Percentiles rank a stretch among this genome's conserved stretches.
Evolutionary conservation across 1,140 invertebrate species (phyloP).

Genomic region (Drosophila rufa): DNA sequence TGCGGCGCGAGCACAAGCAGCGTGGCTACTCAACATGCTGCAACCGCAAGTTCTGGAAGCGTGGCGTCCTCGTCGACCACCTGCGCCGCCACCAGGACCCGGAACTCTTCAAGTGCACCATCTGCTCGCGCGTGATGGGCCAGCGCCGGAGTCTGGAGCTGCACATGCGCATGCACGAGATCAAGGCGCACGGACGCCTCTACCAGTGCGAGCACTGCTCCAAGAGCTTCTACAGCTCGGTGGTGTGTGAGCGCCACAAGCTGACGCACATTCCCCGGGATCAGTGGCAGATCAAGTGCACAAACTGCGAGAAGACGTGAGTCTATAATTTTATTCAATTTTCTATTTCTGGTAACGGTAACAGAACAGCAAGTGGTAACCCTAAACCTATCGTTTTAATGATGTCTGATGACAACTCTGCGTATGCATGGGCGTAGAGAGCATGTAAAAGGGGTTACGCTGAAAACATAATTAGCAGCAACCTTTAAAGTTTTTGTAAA

Average conservation of each 20-base stretch:
- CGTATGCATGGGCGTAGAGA: background rate
- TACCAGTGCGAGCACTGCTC: constrained; percentile 69
- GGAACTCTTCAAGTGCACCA: constrained; percentile 66
- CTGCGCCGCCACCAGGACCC: constrained; percentile 66
- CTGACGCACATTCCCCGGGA: constrained; percentile 72
- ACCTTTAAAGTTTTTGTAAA: background rate
- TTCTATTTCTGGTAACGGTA: background rate
- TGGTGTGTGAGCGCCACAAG: constrained; percentile 69
- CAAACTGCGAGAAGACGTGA: constrained; percentile 64
- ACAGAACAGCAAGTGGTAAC: background rate
- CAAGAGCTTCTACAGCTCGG: constrained; percentile 65
- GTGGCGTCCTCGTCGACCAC: constrained; percentile 67
- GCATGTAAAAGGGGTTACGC: too few relatives aligned
- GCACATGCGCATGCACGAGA: constrained; percentile 75
- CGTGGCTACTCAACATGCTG: constrained; percentile 68
- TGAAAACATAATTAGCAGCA: background rate
- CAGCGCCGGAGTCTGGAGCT: constrained; percentile 68
- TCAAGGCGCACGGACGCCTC: constrained; percentile 56
- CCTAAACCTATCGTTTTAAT: background rate
- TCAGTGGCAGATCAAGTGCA: constrained; percentile 59
- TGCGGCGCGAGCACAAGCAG: constrained; percentile 59
- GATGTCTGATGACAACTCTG: background rate
- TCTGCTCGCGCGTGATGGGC: constrained; percentile 67
- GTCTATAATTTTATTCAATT: background rate
- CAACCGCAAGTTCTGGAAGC: constrained; percentile 62